Evolutionary conservation across 2,888 invertebrate genomes (phyloP).

Genomic region (Synergus itoensis): DNA sequence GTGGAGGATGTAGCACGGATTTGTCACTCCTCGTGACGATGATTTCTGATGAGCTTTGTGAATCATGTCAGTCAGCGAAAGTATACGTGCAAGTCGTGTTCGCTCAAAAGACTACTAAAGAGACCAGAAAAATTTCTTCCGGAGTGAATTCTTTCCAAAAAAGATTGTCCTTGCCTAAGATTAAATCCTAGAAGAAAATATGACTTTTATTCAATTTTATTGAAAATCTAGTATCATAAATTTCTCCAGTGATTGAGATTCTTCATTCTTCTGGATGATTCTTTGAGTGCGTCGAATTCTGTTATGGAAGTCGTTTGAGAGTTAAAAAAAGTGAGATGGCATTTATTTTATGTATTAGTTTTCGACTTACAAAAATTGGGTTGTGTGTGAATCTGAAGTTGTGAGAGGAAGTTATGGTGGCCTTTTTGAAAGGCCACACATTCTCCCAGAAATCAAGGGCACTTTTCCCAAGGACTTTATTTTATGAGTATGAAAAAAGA

Average conservation of each 20-base stretch:
- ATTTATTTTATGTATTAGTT: not conserved
- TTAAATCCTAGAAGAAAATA: no score
- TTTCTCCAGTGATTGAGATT: not conserved
- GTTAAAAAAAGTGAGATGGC: not conserved
- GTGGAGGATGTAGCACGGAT: constrained; percentile 5
- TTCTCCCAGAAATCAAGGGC: constrained; percentile 40
- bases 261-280: not conserved
- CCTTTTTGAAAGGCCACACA: constrained; percentile 37
- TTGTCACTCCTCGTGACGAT: constrained; percentile 2
- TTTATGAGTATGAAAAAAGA: constrained; percentile 22
- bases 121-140: not conserved
- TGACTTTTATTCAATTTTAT: not conserved
- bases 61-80: constrained; percentile 37
- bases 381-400: not conserved
- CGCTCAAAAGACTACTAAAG: not conserved
- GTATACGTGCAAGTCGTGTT: constrained; percentile 20
- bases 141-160: not conserved
- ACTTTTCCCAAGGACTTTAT: constrained; percentile 36
- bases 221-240: not conserved
- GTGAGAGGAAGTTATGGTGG: constrained; percentile 25
- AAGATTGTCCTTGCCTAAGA: no score
- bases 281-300: not conserved
- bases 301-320: not conserved
- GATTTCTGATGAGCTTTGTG: constrained; percentile 9
- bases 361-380: not conserved